Conservation (phyloP, 92 coral and sea anemone species). For the Siderastrea siderea region DNA sequence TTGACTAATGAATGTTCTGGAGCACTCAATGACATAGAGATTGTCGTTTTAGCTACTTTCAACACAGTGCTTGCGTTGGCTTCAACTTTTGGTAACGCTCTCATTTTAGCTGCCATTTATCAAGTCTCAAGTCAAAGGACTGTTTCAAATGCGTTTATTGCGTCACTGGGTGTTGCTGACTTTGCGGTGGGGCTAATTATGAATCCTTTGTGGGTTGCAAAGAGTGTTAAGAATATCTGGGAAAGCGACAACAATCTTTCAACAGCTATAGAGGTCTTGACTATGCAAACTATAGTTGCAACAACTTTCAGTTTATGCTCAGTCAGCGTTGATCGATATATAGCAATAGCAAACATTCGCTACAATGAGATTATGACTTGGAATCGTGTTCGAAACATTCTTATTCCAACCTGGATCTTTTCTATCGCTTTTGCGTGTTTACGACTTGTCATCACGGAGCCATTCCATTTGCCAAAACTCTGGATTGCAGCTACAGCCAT, state of each 20-base stretch:
- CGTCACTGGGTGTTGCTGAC: conserved; percentile 59
- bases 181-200: conserved; percentile 46
- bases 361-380: conserved; percentile 49
- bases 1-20: conserved; percentile 22
- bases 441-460: conserved; percentile 50
- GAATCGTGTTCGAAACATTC: conserved; percentile 18
- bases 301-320: conserved; percentile 63
- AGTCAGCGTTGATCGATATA: conserved; percentile 65
- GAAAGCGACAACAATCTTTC: conserved; percentile 50
- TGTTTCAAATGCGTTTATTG: conserved; percentile 52
- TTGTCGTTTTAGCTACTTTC: conserved; percentile 11
- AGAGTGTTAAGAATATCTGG: conserved; percentile 46
- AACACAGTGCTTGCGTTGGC: conserved; percentile 7
- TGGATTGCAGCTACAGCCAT: conserved; percentile 55
- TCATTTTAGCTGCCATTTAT: too few relatives aligned
- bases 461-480: conserved; percentile 45
- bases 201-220: conserved; percentile 57
- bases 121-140: conserved; percentile 21
- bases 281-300: conserved; percentile 59
- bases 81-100: background rate
- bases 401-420: conserved; percentile 46
- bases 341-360: conserved; percentile 46
- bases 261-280: conserved; percentile 39
- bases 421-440: conserved; percentile 58
- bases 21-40: conserved; percentile 5